Evolutionary conservation across 2,113 vertebrate genomes (phyloP), one percentile per base, ranked within the genome.

Genomic region (Anas platyrhynchos): DNA sequence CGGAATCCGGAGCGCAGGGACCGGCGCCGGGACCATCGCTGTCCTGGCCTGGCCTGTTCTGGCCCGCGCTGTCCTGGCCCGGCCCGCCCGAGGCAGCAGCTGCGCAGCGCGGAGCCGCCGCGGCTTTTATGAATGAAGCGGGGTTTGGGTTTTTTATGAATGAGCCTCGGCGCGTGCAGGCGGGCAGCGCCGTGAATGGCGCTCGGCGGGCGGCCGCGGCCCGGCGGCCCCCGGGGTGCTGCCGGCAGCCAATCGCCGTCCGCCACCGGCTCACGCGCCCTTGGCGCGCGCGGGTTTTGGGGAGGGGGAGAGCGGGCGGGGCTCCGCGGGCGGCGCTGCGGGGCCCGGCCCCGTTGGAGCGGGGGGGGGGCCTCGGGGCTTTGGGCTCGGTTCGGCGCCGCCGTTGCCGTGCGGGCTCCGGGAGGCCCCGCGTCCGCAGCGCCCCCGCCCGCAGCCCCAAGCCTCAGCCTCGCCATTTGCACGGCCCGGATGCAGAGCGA

Each of bases 71-170:
- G 46, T 9, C 46, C 46, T 48, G 46, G 46, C 46, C 46, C 46
- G 81, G 2, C 63, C 43, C 85, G 88, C 69, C 85, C 82, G 59
- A 67, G 88, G 85, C 72, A 61, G 76, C 71, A 31, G 91, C 79
- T 31, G 68, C 91, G 79, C 32, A 13, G 46, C 20, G 46, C 46
- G 26, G 55, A 32, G 46, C 82, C 80, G 96, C 93, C 94, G 96
- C 92, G 96, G 96, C 93, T 98, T 99, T 99, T 98, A 98, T 99
- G 98, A 99, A 99, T 99, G 98, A 99, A 99, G 98, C 98, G 38
- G 34, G 34, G 34, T 34, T 41, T 36, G 36, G 36, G 36, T 98
- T 98, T 98, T 97, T 72, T 97, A 96, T 98, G 98, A 98, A 99
- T 99, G 99, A 97, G 97, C 97, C 96, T 91, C 80, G 93, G 86